Conservation (phyloP, 2,888 invertebrate species). For the Nasonovia ribisnigri region DNA sequence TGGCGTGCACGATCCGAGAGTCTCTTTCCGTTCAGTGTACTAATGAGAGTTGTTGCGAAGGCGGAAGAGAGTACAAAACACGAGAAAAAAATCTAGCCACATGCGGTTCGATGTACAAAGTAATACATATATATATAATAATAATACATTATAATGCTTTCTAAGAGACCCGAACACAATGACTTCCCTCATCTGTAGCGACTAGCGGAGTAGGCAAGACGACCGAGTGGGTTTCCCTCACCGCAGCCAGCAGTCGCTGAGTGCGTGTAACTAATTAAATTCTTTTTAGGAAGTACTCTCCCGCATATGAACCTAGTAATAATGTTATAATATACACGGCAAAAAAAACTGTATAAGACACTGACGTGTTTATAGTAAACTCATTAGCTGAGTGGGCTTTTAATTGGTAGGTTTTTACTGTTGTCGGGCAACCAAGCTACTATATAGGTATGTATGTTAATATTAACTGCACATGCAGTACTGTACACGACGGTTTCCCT, state of each 20-base stretch:
- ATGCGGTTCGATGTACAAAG: not conserved
- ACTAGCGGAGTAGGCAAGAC: not conserved
- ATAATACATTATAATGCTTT: not conserved
- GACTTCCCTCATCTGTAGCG: not conserved
- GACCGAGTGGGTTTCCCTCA: not conserved
- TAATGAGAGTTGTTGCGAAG: not conserved
- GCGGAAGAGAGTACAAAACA: conserved; percentile 13
- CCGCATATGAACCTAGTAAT: not conserved
- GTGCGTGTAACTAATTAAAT: conserved; percentile 32
- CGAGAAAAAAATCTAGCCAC: conserved; percentile 12
- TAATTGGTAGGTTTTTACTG: conserved; percentile 34
- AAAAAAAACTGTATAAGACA: not conserved
- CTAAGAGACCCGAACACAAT: not conserved
- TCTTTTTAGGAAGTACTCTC: conserved; percentile 10
- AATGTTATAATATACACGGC: not conserved
- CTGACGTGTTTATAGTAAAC: conserved; percentile 44
- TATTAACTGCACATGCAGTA: not conserved
- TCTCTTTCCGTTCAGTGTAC: not conserved
- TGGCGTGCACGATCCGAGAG: not conserved
- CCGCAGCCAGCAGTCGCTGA: not conserved
- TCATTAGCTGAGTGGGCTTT: conserved; percentile 40
- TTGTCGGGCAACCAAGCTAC: not conserved
- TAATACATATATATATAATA: not conserved
- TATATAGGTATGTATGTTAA: too few species aligned
- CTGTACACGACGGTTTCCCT: not conserved